Percentiles rank a stretch among this genome's conserved stretches.
These are phyloP conservation scores for Chloromyia formosa DNA, from an alignment of 2,888 invertebrate species.

Conservation along the genomic window DNA sequence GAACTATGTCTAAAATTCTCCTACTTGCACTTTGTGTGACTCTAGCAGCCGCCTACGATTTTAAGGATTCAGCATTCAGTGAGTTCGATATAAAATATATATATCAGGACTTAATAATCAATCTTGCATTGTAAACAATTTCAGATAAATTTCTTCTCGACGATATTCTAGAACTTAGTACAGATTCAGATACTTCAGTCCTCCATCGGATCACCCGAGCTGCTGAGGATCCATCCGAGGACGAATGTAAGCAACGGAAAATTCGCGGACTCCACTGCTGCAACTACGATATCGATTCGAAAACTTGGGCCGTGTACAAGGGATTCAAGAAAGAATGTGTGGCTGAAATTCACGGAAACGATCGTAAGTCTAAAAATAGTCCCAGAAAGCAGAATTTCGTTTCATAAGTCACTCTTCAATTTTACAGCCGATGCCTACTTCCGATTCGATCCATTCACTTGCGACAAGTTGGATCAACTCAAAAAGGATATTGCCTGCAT, in stretches of 20 bases:
- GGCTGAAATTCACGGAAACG: conserved; percentile 50
- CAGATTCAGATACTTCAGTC: conserved; percentile 45
- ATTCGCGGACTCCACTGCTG: conserved; percentile 52
- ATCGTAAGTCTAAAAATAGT: conserved; percentile 49
- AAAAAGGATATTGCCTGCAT: conserved; percentile 53
- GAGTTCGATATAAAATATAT: conserved; percentile 44
- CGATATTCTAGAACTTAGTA: conserved; percentile 49
- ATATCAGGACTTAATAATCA: too few species aligned
- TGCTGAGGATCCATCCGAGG: conserved; percentile 40
- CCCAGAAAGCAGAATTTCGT: not conserved
- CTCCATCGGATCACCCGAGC: conserved; percentile 49
- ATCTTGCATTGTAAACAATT: too few species aligned
- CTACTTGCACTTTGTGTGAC: not conserved
- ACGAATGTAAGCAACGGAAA: conserved; percentile 48
- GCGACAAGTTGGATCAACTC: conserved; percentile 51
- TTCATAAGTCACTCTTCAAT: too few species aligned
- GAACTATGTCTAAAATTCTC: not conserved
- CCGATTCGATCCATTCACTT: conserved; percentile 54
- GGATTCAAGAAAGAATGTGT: conserved; percentile 51
- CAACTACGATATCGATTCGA: conserved; percentile 50
- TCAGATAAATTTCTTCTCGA: conserved; percentile 53
- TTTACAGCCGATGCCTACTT: conserved; percentile 33
- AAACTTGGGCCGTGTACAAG: conserved; percentile 45
- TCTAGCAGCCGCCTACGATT: conserved; percentile 53
- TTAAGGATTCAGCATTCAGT: conserved; percentile 54